Conservation (phyloP, 2,888 invertebrate genomes). For the Alitta virens region DNA sequence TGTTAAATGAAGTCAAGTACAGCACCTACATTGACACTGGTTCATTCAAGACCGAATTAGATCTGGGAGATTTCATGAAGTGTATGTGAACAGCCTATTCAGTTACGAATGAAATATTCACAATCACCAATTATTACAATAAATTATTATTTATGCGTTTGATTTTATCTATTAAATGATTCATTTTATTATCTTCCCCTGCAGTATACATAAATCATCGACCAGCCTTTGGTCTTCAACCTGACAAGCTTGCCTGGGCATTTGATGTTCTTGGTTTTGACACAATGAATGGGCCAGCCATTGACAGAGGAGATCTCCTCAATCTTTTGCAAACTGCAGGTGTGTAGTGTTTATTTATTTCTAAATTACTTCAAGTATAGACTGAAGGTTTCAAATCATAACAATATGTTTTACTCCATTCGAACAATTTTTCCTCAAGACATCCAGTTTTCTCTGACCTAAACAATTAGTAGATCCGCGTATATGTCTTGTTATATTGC, state of each 20-base stretch:
- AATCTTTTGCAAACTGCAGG: constrained; percentile 54
- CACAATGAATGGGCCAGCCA: constrained; percentile 31
- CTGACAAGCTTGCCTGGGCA: constrained; percentile 49
- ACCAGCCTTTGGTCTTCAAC: constrained; percentile 55
- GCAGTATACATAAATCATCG: constrained; percentile 57
- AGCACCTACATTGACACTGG: constrained; percentile 60
- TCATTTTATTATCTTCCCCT: constrained; percentile 8
- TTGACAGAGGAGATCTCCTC: constrained; percentile 53
- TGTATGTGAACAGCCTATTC: too few species aligned
- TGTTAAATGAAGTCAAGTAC: constrained; percentile 58
- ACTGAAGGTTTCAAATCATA: too few species aligned
- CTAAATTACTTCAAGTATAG: too few species aligned
- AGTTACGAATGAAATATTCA: not conserved
- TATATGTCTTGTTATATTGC: too few species aligned
- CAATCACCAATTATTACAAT: not conserved
- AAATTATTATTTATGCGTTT: not conserved
- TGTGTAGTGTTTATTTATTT: constrained; percentile 34
- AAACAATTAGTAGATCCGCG: too few species aligned
- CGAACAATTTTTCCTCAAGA: too few species aligned
- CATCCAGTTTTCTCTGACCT: too few species aligned
- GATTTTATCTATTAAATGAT: too few species aligned
- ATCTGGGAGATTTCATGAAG: constrained; percentile 62
- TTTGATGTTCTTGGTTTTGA: constrained; percentile 48
- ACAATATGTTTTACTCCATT: too few species aligned
- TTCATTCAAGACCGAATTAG: constrained; percentile 61